These are phyloP conservation scores for Meghimatium bilineatum DNA, from an alignment of 2,888 invertebrate species.

Conservation along the genomic window DNA sequence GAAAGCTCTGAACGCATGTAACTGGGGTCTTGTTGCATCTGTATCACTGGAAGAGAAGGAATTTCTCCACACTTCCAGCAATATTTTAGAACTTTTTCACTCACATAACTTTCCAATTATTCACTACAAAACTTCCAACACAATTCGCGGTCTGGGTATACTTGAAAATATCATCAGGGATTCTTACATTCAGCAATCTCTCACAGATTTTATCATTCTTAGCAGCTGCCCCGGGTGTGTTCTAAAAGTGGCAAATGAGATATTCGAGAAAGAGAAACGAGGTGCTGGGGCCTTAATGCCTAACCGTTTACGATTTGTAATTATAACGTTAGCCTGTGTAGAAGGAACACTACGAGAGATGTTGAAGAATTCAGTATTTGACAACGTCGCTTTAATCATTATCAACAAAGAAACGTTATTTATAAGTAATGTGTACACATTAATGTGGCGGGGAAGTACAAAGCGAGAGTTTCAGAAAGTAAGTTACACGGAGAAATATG, in stretches of 20 bases:
- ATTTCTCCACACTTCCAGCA: background rate
- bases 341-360: background rate
- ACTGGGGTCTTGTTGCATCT: background rate
- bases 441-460: background rate
- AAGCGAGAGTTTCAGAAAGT: background rate
- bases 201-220: background rate
- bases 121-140: background rate
- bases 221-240: background rate
- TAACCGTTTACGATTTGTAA: background rate
- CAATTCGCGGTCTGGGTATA: background rate
- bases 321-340: background rate
- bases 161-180: background rate
- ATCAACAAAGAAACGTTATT: background rate
- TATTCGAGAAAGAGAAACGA: constrained; percentile 15
- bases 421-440: background rate
- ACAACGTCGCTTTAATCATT: background rate
- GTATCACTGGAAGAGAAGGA: background rate
- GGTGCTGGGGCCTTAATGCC: background rate
- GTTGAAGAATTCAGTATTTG: background rate
- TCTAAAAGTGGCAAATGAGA: background rate
- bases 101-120: background rate
- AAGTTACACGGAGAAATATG: background rate
- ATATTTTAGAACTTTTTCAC: background rate
- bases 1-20: background rate
- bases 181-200: background rate